Percentiles rank a stretch among this genome's conserved stretches.
Evolutionary conservation across 2,113 vertebrate species (phyloP).

Genomic region (Chrysemys picta): DNA sequence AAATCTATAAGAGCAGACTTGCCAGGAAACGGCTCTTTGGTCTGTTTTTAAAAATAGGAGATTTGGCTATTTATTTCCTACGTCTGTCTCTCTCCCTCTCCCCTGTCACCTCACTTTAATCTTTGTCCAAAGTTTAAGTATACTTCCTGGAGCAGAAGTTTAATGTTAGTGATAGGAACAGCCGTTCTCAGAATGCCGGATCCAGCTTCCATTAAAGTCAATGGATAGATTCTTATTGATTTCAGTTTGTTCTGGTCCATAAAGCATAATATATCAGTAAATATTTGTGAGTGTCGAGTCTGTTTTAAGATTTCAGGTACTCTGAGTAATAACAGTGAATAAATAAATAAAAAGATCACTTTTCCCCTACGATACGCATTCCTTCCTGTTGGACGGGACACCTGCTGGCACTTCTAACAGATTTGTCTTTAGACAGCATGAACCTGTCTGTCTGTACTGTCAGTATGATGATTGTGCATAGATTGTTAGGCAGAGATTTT

Average conservation of each 20-base stretch:
- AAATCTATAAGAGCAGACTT: neutral
- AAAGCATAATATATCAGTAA: neutral
- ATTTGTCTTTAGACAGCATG: neutral
- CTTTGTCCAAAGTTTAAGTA: neutral
- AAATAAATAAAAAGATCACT: neutral
- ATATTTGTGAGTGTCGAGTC: no score
- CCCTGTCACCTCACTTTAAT: neutral
- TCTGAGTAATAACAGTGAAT: neutral
- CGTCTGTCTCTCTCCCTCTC: neutral
- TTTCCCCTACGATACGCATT: neutral
- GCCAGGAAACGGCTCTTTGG: neutral
- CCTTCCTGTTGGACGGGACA: neutral
- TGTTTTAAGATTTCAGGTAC: neutral
- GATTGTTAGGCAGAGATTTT: neutral
- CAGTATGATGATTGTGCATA: neutral
- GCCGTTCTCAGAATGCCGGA: neutral
- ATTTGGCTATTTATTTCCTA: neutral
- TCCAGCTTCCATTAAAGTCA: neutral
- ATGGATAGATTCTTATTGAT: neutral
- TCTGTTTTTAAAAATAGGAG: neutral
- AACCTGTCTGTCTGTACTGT: neutral
- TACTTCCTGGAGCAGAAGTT: neutral
- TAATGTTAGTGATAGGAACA: neutral
- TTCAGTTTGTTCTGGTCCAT: neutral
- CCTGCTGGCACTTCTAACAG: neutral